Evolutionary conservation across 2,113 vertebrate genomes (phyloP).

Genomic region (Laticauda laticaudata): DNA sequence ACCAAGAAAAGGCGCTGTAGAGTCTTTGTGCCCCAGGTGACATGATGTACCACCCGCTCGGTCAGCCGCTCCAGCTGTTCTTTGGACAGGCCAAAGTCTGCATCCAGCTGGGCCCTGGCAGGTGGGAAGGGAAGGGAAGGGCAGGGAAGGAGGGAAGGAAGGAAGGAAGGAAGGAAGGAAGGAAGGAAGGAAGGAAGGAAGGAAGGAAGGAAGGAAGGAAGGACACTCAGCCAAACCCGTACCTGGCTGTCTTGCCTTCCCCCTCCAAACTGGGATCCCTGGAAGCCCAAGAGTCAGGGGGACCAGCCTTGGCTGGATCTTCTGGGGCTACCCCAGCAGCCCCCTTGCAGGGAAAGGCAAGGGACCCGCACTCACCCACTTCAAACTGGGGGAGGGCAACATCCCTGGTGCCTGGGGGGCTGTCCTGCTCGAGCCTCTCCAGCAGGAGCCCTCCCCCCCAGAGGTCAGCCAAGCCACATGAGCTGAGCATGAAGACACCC

Average conservation of each 20-base stretch:
- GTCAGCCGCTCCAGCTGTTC: slow-evolving; percentile 77
- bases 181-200: too few relatives aligned
- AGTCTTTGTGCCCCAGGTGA: slow-evolving; percentile 63
- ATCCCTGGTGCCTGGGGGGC: not conserved
- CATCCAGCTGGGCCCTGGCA: slow-evolving; percentile 78
- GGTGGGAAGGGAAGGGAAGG: not conserved
- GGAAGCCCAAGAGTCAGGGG: not conserved
- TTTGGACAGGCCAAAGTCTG: slow-evolving; percentile 77
- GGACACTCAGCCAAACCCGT: not conserved
- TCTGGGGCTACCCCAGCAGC: not conserved
- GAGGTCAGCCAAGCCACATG: not conserved
- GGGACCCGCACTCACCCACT: not conserved
- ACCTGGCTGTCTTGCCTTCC: not conserved
- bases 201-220: too few relatives aligned
- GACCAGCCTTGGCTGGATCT: too few relatives aligned
- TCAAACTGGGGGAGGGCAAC: not conserved
- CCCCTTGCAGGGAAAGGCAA: not conserved
- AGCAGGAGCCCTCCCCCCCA: not conserved
- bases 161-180: too few relatives aligned
- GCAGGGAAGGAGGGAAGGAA: too few relatives aligned
- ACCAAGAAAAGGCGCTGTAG: slow-evolving; percentile 84
- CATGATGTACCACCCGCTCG: slow-evolving; percentile 67
- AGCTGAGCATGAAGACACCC: not conserved
- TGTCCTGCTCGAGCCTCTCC: not conserved
- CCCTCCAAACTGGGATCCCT: not conserved